phyloP scores from a whole-genome alignment of 2,888 invertebrate species.

The Argynnis bischoffii region DNA sequence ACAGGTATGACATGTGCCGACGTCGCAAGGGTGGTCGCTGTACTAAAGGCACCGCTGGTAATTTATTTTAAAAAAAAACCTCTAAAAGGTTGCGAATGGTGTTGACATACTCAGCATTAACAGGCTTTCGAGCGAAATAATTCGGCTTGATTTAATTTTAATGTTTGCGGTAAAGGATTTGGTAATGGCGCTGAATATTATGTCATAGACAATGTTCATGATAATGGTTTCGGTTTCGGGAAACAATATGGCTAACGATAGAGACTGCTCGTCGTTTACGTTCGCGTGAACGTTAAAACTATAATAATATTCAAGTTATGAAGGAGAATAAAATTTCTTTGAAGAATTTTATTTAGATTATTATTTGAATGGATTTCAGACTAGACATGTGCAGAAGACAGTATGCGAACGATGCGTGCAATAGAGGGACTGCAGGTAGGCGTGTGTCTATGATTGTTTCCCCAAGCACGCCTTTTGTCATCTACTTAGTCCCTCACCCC shows the following conservation, averaged over 20 bases:
- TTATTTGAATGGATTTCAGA: conserved; percentile 89
- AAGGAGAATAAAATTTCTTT: conserved; percentile 36
- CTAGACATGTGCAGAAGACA: conserved; percentile 99
- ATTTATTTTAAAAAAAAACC: conserved; percentile 74
- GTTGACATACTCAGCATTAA: conserved; percentile 69
- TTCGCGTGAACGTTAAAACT: conserved; percentile 9
- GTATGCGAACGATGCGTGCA: conserved; percentile 96
- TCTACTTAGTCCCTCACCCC: conserved; percentile 63
- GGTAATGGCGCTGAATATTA: conserved; percentile 80
- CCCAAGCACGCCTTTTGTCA: conserved; percentile 73
- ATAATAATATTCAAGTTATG: conserved; percentile 20
- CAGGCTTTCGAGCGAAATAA: conserved; percentile 74
- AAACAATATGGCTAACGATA: conserved; percentile 24
- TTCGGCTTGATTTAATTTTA: conserved; percentile 74
- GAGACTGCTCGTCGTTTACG: conserved; percentile 7
- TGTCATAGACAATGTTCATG: conserved; percentile 43
- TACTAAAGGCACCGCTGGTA: conserved; percentile 99
- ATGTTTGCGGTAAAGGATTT: conserved; percentile 78
- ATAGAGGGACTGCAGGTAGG: conserved; percentile 99
- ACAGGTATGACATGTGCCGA: conserved; percentile 99
- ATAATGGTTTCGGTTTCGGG: conserved; percentile 34
- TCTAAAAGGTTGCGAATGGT: conserved; percentile 63
- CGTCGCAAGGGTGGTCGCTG: conserved; percentile 97
- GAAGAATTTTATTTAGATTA: conserved; percentile 65
- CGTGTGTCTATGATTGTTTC: conserved; percentile 68